Base-by-base conservation (phyloP, 2,113 vertebrate genomes). In the Myotis brandtii region DNA sequence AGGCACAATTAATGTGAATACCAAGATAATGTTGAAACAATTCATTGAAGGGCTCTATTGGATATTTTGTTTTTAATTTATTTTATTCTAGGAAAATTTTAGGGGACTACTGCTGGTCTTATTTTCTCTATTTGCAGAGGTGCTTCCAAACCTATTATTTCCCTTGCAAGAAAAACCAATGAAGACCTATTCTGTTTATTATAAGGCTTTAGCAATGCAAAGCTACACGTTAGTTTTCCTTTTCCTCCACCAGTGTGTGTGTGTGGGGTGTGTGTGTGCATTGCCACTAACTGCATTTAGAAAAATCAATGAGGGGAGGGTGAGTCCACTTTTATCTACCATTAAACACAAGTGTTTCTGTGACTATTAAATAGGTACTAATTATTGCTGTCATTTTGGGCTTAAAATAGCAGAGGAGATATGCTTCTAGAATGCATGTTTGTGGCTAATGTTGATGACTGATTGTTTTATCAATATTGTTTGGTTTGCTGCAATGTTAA, bases 111-210 rank as follows among this genome's bases (percentile, higher is more conserved):
- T 86, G 86, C 43, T 87, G 84, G 16, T 86, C 43, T 90, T 95
- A 18, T 95, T 86, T 93, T 96, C 69, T 82, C 59, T 92, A 23
- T 93, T 91, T 93, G 75, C 79, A 94, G 52, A 86, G 62, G 82
- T 82, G 66, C 67, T 94, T 92, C 81, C 93, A 95, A 95, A 75
- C 72, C 85, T 89, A 18, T 92, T 97, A 95, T 94, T 97, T 96
- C 40, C 93, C 62, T 97, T 87, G 76, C 59, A 92, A 93, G 87
- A 91, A 93, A 93, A 95, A 97, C 92, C 94, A 90, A 2, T 87
- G 75, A 85, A 52, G 70, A 85, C 32, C 75, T 48, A 50, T 91
- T 95, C 54, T 73, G 37, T 95, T 93, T 95, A 81, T 94, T 85
- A 69, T 25, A 92, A 92, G 85, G 81, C 69, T 90, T 95, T 95